These are phyloP conservation scores for Larimichthys crocea DNA, from an alignment of 2,113 vertebrate species.

Conservation along the genomic window DNA sequence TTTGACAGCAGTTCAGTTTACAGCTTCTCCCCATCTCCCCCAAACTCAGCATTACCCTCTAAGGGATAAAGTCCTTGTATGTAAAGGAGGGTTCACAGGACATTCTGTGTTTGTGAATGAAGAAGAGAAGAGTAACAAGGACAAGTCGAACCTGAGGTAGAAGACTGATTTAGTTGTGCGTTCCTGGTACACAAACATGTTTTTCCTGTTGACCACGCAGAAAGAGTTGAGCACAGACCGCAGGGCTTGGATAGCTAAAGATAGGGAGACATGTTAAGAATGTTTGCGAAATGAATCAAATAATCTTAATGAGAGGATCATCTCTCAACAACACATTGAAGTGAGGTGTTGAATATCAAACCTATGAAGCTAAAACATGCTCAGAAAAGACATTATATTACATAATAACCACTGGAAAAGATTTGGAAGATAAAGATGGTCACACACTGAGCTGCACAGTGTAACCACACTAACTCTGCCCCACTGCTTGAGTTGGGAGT, in stretches of 20 bases:
- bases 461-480: neutral
- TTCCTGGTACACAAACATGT: slow-evolving; percentile 99
- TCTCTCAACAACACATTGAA: neutral
- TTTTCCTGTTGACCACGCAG: slow-evolving; percentile 97
- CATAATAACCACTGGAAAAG: no score
- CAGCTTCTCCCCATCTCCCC: neutral
- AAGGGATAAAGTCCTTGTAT: neutral
- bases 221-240: slow-evolving; percentile 96
- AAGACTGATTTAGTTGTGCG: slow-evolving; percentile 96
- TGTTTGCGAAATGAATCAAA: neutral
- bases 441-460: neutral
- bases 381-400: neutral
- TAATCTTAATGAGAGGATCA: neutral
- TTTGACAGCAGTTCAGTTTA: slow-evolving; percentile 37
- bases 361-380: neutral
- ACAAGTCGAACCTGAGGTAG: slow-evolving; percentile 87
- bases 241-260: slow-evolving; percentile 94
- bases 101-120: neutral
- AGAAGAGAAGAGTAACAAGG: neutral
- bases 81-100: neutral
- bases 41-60: neutral
- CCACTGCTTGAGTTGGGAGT: neutral
- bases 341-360: neutral
- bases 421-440: neutral
- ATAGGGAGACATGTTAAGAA: slow-evolving; percentile 1